Percentiles rank a stretch among this genome's conserved stretches.
Conservation (phyloP, 2,888 invertebrate genomes). For the Dryocosmus kuriphilus region DNA sequence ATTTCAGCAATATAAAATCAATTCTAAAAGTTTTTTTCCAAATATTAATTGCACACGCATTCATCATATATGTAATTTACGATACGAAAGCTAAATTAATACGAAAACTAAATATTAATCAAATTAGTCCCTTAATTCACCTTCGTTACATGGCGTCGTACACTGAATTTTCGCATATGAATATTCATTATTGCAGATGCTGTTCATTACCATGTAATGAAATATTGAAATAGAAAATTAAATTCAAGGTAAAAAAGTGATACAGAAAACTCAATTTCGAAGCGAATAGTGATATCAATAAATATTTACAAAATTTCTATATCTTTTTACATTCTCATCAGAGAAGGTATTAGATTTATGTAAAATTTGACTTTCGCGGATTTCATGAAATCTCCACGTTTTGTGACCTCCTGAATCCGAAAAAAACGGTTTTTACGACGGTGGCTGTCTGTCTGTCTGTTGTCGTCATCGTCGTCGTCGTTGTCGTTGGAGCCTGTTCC, state of each 20-base stretch:
- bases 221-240: conserved; percentile 10
- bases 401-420: no score
- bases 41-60: not conserved
- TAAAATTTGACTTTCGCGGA: no score
- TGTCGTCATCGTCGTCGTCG: no score
- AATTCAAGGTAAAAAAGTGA: conserved; percentile 5
- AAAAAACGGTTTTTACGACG: no score
- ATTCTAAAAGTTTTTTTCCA: no score
- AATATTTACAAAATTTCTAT: conserved; percentile 11
- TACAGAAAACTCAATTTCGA: not conserved
- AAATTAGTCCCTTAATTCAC: conserved; percentile 18
- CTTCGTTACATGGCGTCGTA: conserved; percentile 12
- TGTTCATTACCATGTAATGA: conserved; percentile 25
- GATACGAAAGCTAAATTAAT: not conserved
- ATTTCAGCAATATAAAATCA: no score
- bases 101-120: not conserved
- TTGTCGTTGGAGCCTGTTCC: no score
- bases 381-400: no score
- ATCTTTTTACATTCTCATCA: no score
- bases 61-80: no score
- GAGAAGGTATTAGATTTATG: no score
- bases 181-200: conserved; percentile 5
- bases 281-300: not conserved
- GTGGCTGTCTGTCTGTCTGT: no score
- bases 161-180: not conserved